Evolutionary conservation across 2,888 invertebrate species (phyloP).

Genomic region (Eupelmus urozonus): DNA sequence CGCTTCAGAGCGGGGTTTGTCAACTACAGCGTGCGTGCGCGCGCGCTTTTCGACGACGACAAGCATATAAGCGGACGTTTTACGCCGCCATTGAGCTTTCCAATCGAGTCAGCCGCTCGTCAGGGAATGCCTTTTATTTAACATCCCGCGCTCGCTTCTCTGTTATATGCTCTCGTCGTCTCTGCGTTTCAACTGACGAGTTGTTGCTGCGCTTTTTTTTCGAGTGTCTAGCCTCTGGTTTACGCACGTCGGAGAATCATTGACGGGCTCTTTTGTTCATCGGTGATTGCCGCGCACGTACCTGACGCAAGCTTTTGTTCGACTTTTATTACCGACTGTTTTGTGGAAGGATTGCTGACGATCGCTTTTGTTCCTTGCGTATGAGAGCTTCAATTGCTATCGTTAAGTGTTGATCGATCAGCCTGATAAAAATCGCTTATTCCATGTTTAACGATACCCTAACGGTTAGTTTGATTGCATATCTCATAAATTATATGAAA

Average conservation of each 20-base stretch:
- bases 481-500: too few relatives aligned
- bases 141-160: too few relatives aligned
- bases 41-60: neutral
- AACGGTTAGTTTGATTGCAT: too few relatives aligned
- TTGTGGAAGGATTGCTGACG: neutral
- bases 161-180: too few relatives aligned
- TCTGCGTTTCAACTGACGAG: too few relatives aligned
- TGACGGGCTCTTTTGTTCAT: slow-evolving; percentile 6
- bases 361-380: neutral
- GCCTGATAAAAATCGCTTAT: neutral
- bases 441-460: too few relatives aligned
- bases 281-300: slow-evolving; percentile 17
- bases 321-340: slow-evolving; percentile 25
- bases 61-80: neutral
- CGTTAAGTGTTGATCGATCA: slow-evolving; percentile 6
- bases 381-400: neutral
- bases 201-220: neutral
- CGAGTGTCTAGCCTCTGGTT: neutral
- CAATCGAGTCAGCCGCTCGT: too few relatives aligned
- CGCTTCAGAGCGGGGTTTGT: slow-evolving; percentile 8
- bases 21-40: too few relatives aligned
- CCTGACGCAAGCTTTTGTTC: neutral
- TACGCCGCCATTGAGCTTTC: neutral
- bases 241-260: slow-evolving; percentile 3
- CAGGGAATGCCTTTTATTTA: too few relatives aligned